These are phyloP conservation scores for Aegithalos caudatus DNA, from an alignment of 2,113 vertebrate genomes.

Conservation along the genomic window DNA sequence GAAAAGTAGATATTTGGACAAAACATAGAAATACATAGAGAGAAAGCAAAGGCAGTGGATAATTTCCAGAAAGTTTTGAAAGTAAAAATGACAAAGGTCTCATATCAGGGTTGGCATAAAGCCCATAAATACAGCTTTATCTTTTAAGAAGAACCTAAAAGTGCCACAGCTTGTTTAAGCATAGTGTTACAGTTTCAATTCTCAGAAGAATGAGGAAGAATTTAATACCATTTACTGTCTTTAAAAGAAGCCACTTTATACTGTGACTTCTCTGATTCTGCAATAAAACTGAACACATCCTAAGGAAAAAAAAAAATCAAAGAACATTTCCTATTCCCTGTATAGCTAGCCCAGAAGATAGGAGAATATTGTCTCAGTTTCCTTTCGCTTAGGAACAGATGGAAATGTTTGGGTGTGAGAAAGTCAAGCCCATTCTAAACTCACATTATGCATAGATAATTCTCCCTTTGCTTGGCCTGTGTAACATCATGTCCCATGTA, in stretches of 20 bases:
- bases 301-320: neutral
- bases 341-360: slow-evolving; percentile 31
- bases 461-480: slow-evolving; percentile 2
- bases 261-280: neutral
- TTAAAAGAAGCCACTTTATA: neutral
- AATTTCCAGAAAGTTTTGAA: neutral
- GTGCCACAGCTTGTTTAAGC: neutral
- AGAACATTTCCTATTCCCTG: slow-evolving; percentile 18
- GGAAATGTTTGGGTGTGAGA: slow-evolving; percentile 64
- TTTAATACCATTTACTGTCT: neutral
- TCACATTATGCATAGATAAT: slow-evolving; percentile 44
- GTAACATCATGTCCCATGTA: neutral
- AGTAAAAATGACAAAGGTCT: neutral
- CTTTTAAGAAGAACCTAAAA: neutral
- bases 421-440: slow-evolving; percentile 32
- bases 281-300: slow-evolving; percentile 2
- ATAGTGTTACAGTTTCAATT: neutral
- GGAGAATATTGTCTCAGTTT: slow-evolving; percentile 51
- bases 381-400: slow-evolving; percentile 50
- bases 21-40: neutral
- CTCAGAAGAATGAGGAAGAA: neutral
- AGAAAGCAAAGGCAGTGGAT: neutral
- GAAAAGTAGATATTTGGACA: neutral
- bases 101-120: neutral
- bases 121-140: neutral